Conservation (phyloP, 2,113 vertebrate species). For the Climacteris rufus region DNA sequence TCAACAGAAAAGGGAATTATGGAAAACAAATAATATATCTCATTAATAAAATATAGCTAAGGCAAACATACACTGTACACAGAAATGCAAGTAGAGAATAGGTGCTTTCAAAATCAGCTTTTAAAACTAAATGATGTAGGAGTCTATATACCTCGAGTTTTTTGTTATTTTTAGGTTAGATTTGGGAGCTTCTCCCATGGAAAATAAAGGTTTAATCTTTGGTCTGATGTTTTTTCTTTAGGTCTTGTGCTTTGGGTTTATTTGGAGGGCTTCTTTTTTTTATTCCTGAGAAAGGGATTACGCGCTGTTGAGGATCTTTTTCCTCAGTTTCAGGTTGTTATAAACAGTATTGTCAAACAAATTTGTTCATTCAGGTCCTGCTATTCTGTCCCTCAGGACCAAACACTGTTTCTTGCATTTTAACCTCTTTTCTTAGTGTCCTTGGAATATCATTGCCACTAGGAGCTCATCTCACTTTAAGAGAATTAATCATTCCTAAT, state of each 20-base stretch:
- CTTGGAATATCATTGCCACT: background rate
- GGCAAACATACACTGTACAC: background rate
- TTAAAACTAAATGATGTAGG: background rate
- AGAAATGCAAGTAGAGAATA: background rate
- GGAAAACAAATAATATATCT: background rate
- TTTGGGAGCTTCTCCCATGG: background rate
- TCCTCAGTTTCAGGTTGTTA: background rate
- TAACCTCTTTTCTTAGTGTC: background rate
- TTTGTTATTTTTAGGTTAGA: background rate
- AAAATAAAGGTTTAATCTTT: background rate
- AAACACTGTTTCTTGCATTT: background rate
- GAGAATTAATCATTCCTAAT: background rate
- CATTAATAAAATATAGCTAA: background rate
- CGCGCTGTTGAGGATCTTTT: background rate
- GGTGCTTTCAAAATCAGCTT: background rate
- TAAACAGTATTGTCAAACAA: background rate
- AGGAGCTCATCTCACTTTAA: background rate
- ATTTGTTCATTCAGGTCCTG: background rate
- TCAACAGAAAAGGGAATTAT: background rate
- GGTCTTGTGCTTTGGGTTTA: background rate
- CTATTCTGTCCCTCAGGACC: background rate
- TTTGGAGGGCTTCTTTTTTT: background rate
- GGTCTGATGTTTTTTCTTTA: background rate
- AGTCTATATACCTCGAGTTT: background rate
- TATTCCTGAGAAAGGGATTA: background rate